Base-by-base conservation (phyloP, 1,140 invertebrate genomes). In the Bombus turneri region DNA sequence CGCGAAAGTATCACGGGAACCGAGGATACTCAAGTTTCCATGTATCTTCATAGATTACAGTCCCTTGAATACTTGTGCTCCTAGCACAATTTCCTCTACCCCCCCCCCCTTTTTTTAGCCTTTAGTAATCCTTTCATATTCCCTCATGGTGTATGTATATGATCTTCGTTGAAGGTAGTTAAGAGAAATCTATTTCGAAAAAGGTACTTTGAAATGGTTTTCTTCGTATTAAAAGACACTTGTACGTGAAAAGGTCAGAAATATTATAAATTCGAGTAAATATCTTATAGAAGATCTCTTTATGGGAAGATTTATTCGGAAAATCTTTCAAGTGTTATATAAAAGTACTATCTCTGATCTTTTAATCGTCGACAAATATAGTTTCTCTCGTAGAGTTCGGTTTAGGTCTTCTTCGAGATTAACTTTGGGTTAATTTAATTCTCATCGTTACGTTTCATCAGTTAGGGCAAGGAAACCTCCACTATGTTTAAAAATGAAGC, bases 31-130 rank as follows among this genome's bases (percentile, higher is more conserved):
- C 28, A 34, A 75, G 43, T 53, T 47, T 53, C 73, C 43, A n/a
- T 12, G 73, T 75, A 75, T 75, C 53, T 75, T 53, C 73, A 53
- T 73, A 73, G 71, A 22, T 28, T 15, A 22, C 72, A 10, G 22
- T 69, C 28, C n/a, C n/a, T 41, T 34, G 73, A 43, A 43, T 74
- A 41, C 22, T 34, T 74, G 31, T 34, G 12, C n/a, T 59, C 28
- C 13, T 71, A 15, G 34, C 9, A 37, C 18, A 31, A 31, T 18
- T 8, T 37, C 25, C 53, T 53, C 18, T 8, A 22, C 6, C 1
- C 31, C 31, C 31, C 31, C 31, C 31, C 31, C 31, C 31, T 31
- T 31, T 31, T 31, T 31, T 28, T n/a, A 25, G 25, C 47, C 37
- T 59, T 59, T 76, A 59, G 34, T 39, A 28, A n/a, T 5, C 6